These are phyloP conservation scores for Agrochola macilenta DNA, from an alignment of 2,888 invertebrate genomes.

Conservation along the genomic window DNA sequence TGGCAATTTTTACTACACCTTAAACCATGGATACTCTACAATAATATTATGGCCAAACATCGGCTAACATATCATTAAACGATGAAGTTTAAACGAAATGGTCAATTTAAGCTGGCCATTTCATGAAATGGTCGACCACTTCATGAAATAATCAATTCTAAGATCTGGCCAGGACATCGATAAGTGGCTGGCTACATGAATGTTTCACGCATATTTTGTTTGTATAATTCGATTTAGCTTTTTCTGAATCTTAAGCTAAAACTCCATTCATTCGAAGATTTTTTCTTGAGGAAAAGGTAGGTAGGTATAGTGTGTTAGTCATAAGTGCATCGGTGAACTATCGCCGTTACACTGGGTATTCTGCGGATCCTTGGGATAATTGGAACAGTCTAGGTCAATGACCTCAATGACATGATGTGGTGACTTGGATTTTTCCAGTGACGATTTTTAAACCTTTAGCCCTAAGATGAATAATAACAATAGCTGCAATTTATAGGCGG, in stretches of 20 bases:
- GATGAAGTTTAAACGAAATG: too few relatives aligned
- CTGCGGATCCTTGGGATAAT: not conserved
- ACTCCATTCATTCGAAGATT: not conserved
- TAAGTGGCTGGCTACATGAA: not conserved
- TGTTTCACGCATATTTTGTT: not conserved
- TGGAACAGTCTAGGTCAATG: conserved; percentile 9
- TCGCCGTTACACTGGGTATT: conserved; percentile 1
- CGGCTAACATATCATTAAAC: too few relatives aligned
- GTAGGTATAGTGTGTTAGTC: not conserved
- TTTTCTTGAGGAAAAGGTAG: not conserved
- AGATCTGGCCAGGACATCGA: too few relatives aligned
- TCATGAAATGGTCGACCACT: too few relatives aligned
- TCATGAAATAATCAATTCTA: too few relatives aligned
- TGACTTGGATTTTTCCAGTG: not conserved
- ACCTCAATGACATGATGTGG: not conserved
- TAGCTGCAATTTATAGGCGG: not conserved
- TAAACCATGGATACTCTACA: too few relatives aligned
- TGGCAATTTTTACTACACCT: too few relatives aligned
- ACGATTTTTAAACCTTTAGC: not conserved
- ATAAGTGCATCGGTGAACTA: not conserved
- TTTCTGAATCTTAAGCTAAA: not conserved
- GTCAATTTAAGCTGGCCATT: too few relatives aligned
- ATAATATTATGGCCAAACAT: too few relatives aligned
- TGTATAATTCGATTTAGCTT: not conserved
- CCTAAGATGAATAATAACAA: not conserved